Conservation (phyloP, 2,797 vertebrate species). For the Echiichthys vipera region DNA sequence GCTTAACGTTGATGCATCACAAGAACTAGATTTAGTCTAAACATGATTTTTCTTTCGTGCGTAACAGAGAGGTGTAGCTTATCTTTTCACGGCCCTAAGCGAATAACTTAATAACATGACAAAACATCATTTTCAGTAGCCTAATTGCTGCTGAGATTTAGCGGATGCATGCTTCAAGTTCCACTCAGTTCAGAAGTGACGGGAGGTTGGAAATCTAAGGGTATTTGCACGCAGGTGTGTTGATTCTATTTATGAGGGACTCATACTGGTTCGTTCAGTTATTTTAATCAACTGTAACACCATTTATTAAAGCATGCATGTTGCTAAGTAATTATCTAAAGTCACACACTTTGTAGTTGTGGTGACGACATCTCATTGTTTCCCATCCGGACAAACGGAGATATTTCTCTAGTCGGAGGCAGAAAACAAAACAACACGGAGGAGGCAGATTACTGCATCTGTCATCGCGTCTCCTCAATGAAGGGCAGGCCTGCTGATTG, state of each 20-base stretch:
- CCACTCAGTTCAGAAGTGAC: no score
- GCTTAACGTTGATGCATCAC: neutral
- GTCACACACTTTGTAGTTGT: neutral
- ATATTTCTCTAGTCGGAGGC: slow-evolving; percentile 51
- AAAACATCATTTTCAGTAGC: no score
- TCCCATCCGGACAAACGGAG: slow-evolving; percentile 22
- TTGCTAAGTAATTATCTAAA: neutral
- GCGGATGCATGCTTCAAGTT: no score
- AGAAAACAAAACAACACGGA: slow-evolving; percentile 59
- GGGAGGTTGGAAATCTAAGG: no score
- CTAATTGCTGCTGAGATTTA: neutral
- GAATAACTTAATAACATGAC: no score
- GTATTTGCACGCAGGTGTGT: neutral
- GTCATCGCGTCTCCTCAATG: slow-evolving; percentile 55
- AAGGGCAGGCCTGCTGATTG: slow-evolving; percentile 38
- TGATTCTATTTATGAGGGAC: neutral
- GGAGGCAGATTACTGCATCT: slow-evolving; percentile 59
- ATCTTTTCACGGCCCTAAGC: no score
- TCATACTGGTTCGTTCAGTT: neutral
- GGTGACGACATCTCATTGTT: neutral
- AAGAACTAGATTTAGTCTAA: neutral
- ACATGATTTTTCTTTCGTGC: neutral
- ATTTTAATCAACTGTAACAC: neutral
- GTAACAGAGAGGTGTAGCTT: neutral
- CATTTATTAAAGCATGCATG: neutral